A percentile compares a stretch with the other conserved stretches of the same genome.
phyloP scores from a whole-genome alignment of 2,113 vertebrate genomes.

The Psammodynastes pulverulentus region DNA sequence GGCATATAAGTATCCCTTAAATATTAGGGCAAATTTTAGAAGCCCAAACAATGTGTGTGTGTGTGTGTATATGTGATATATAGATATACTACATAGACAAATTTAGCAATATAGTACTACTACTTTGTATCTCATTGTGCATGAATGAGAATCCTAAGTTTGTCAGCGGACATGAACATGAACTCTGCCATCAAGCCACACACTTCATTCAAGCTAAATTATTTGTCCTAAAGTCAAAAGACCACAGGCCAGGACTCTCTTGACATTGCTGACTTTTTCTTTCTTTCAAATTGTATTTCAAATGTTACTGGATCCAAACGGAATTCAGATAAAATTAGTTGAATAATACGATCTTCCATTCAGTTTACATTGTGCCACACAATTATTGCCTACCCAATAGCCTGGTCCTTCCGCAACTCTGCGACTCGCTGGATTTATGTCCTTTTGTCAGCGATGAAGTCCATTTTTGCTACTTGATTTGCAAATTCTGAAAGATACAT shows the following conservation, averaged over 20 bases:
- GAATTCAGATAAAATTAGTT: slow-evolving; percentile 65
- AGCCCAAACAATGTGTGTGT: background rate
- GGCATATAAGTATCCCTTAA: background rate
- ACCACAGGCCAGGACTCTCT: slow-evolving; percentile 8
- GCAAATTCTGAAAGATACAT: slow-evolving; percentile 61
- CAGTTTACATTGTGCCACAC: slow-evolving; percentile 55
- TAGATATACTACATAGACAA: background rate
- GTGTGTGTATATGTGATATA: too few species aligned
- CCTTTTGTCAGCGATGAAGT: slow-evolving; percentile 65
- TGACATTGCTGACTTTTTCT: slow-evolving; percentile 41
- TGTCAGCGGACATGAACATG: background rate
- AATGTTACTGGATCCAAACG: slow-evolving; percentile 57
- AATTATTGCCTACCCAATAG: slow-evolving; percentile 31
- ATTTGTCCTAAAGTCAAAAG: slow-evolving; percentile 33
- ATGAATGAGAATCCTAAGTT: background rate
- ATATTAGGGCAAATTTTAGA: background rate
- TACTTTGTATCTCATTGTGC: accelerated
- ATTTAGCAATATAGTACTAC: background rate
- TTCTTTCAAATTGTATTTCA: slow-evolving; percentile 42
- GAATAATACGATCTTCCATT: slow-evolving; percentile 62
- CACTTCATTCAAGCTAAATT: background rate
- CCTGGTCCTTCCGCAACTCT: slow-evolving; percentile 32
- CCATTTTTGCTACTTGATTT: slow-evolving; percentile 57
- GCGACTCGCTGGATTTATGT: slow-evolving; percentile 56
- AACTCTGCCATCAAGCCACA: background rate